phyloP scores from a whole-genome alignment of 2,797 vertebrate genomes.

The Melanogrammus aeglefinus region DNA sequence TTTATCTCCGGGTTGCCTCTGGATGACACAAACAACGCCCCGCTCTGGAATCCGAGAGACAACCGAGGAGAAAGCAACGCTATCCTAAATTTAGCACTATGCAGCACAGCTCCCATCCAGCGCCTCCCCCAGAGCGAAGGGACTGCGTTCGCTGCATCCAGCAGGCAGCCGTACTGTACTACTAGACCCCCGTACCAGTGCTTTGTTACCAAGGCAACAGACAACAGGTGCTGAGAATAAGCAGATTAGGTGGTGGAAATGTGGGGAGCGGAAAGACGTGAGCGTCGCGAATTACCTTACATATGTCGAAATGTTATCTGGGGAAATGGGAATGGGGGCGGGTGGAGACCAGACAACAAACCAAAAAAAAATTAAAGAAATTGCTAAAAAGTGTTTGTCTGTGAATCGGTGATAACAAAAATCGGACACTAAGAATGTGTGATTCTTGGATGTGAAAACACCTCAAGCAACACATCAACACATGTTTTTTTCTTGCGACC shows the following conservation, averaged over 20 bases:
- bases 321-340: not conserved
- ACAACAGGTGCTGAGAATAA: slow-evolving; percentile 69
- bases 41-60: slow-evolving; percentile 2
- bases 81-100: slow-evolving; percentile 59
- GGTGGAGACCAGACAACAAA: not conserved
- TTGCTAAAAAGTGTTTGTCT: not conserved
- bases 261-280: slow-evolving; percentile 48
- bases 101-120: slow-evolving; percentile 28
- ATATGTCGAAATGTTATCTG: not conserved
- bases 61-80: slow-evolving; percentile 18
- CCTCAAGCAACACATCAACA: not conserved
- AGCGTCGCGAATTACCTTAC: not conserved
- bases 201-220: slow-evolving; percentile 79
- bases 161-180: slow-evolving; percentile 52
- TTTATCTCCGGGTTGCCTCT: slow-evolving; percentile 37
- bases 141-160: slow-evolving; percentile 39
- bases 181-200: slow-evolving; percentile 63
- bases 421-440: not conserved
- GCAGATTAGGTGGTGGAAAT: slow-evolving; percentile 68
- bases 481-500: not conserved
- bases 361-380: too few species aligned
- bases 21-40: slow-evolving; percentile 48
- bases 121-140: not conserved
- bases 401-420: not conserved
- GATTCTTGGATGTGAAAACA: not conserved